phyloP scores from a whole-genome alignment of 2,797 vertebrate species.

The Ptychobarbus kaznakovi region DNA sequence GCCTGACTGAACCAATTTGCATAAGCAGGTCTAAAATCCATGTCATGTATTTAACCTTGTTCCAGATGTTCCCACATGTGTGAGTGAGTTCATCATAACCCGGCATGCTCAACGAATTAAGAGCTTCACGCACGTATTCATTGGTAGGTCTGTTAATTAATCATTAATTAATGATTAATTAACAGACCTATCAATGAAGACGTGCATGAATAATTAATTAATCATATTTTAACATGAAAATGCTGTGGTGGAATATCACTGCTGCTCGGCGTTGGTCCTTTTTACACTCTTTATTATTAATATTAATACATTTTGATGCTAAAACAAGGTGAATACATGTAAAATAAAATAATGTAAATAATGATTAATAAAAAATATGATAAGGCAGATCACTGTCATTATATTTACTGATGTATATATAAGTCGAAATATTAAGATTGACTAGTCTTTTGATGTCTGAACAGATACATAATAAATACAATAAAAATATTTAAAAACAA shows the following conservation, averaged over 20 bases:
- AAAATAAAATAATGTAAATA: too few relatives aligned
- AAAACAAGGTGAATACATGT: too few relatives aligned
- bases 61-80: constrained; percentile 80
- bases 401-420: background rate
- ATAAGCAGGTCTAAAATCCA: constrained; percentile 78
- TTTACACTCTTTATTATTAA: background rate
- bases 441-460: too few relatives aligned
- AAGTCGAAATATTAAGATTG: too few relatives aligned
- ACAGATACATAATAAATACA: background rate
- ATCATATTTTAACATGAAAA: background rate
- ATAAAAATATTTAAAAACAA: background rate
- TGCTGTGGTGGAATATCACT: background rate
- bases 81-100: constrained; percentile 27
- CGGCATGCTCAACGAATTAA: background rate
- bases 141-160: accelerated
- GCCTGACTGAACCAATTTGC: constrained; percentile 76
- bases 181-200: too few relatives aligned
- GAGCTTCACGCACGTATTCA: background rate
- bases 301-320: background rate
- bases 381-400: background rate
- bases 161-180: background rate
- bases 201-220: background rate
- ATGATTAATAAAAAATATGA: too few relatives aligned
- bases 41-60: constrained; percentile 66
- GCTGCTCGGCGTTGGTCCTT: too few relatives aligned